These are phyloP conservation scores for Ochropleura leucogaster DNA, from an alignment of 2,888 invertebrate species.

Conservation along the genomic window DNA sequence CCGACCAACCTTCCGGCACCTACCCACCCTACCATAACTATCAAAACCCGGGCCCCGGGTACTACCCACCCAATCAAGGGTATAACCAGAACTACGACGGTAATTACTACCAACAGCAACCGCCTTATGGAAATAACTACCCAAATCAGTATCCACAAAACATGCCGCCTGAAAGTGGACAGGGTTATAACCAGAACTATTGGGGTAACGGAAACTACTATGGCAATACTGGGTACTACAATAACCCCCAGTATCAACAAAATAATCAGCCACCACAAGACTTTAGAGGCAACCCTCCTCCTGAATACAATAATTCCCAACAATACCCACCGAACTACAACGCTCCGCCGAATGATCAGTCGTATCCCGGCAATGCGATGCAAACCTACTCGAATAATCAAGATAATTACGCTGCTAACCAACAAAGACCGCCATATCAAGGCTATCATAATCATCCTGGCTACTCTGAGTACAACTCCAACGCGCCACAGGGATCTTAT, in stretches of 20 bases:
- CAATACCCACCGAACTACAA: slow-evolving; percentile 82
- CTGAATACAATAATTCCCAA: slow-evolving; percentile 78
- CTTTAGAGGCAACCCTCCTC: slow-evolving; percentile 75
- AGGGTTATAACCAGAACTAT: slow-evolving; percentile 84
- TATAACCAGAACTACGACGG: slow-evolving; percentile 85
- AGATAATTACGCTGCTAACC: slow-evolving; percentile 78
- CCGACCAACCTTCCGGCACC: slow-evolving; percentile 79
- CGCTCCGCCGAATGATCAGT: slow-evolving; percentile 74
- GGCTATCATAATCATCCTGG: slow-evolving; percentile 76
- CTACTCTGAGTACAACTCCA: slow-evolving; percentile 80
- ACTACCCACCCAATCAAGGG: slow-evolving; percentile 88
- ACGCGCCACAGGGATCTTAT: slow-evolving; percentile 72
- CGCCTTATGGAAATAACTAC: slow-evolving; percentile 82
- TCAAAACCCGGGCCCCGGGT: slow-evolving; percentile 80
- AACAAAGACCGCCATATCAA: slow-evolving; percentile 80
- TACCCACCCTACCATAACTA: slow-evolving; percentile 86
- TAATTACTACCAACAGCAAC: slow-evolving; percentile 84
- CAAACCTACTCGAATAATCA: slow-evolving; percentile 81
- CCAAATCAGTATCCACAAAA: slow-evolving; percentile 85
- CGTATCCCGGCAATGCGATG: slow-evolving; percentile 78
- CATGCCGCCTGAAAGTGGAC: slow-evolving; percentile 75
- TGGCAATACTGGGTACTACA: slow-evolving; percentile 83
- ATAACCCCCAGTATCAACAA: slow-evolving; percentile 82
- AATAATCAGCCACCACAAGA: slow-evolving; percentile 80
- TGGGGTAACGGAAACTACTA: slow-evolving; percentile 86